phyloP scores from a whole-genome alignment of 2,797 vertebrate genomes.

The Gallirallus australis region DNA sequence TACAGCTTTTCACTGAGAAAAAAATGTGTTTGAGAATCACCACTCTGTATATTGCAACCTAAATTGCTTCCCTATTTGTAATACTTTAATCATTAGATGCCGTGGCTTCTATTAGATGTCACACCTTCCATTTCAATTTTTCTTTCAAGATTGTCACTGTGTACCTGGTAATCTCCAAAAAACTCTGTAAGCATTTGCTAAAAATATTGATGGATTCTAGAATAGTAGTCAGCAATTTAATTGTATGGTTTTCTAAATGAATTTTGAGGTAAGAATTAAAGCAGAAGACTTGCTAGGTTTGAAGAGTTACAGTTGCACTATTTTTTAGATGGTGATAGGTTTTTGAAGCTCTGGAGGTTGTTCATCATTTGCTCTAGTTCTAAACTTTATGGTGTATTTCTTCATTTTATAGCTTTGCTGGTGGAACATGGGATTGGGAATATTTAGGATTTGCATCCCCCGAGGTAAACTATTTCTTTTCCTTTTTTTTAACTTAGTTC shows the following conservation, averaged over 20 bases:
- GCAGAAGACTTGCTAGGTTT: not conserved
- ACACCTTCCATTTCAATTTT: not conserved
- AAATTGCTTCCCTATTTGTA: not conserved
- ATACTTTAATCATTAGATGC: not conserved
- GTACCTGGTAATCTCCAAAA: not conserved
- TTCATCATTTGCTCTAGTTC: conserved; percentile 40
- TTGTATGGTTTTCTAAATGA: not conserved
- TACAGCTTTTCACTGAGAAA: not conserved
- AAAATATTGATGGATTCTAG: not conserved
- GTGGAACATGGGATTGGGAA: conserved; percentile 99
- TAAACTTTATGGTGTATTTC: conserved; percentile 64
- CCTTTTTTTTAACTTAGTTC: conserved; percentile 32
- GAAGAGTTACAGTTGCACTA: not conserved
- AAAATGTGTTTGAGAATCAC: not conserved
- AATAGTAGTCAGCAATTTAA: not conserved
- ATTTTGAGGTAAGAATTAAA: not conserved
- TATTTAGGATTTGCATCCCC: conserved; percentile 99
- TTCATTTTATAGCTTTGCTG: conserved; percentile 91
- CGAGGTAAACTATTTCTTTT: conserved; percentile 87
- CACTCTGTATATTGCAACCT: not conserved
- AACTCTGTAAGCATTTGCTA: not conserved
- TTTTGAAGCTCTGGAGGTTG: conserved; percentile 20
- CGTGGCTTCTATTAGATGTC: not conserved
- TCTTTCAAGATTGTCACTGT: not conserved
- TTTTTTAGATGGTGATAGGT: not conserved